A percentile compares a stretch with the other conserved stretches of the same genome.
phyloP scores from a whole-genome alignment of 2,888 invertebrate species.

The Drosophila paramelanica region DNA sequence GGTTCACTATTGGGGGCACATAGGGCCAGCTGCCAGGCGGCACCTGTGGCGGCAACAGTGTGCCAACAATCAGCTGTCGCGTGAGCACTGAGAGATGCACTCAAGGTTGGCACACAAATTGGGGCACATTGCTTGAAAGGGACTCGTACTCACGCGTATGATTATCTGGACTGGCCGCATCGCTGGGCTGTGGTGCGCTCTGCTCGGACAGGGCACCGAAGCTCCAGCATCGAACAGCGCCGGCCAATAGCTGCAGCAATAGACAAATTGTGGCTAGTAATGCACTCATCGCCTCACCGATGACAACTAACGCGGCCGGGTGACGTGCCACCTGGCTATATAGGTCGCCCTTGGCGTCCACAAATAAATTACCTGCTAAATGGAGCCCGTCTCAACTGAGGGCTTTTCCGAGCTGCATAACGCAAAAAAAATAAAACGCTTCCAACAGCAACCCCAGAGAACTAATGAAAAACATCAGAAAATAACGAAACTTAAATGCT shows the following conservation, averaged over 20 bases:
- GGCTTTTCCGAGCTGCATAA: slow-evolving; percentile 62
- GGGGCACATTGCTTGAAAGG: neutral
- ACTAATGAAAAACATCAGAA: neutral
- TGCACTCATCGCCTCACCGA: slow-evolving; percentile 53
- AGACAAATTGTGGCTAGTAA: slow-evolving; percentile 30
- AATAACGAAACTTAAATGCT: slow-evolving; percentile 24
- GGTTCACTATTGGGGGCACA: slow-evolving; percentile 52
- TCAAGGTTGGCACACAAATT: neutral
- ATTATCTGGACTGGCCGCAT: slow-evolving; percentile 50
- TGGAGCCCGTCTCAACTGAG: slow-evolving; percentile 49
- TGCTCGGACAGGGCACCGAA: slow-evolving; percentile 46
- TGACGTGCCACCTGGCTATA: slow-evolving; percentile 58
- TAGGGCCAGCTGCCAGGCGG: slow-evolving; percentile 54
- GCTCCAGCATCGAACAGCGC: slow-evolving; percentile 44
- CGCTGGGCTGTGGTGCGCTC: slow-evolving; percentile 51
- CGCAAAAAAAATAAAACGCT: slow-evolving; percentile 32
- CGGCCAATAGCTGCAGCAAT: slow-evolving; percentile 40
- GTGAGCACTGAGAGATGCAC: slow-evolving; percentile 59
- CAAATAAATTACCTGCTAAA: slow-evolving; percentile 57
- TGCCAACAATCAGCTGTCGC: slow-evolving; percentile 78
- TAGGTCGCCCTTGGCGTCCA: slow-evolving; percentile 45
- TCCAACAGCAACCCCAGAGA: slow-evolving; percentile 7
- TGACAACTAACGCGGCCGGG: slow-evolving; percentile 54
- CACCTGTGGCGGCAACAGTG: slow-evolving; percentile 57
- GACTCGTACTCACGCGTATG: slow-evolving; percentile 55